Evolutionary conservation across 2,888 invertebrate genomes (phyloP).

Genomic region (Taenaris catops): DNA sequence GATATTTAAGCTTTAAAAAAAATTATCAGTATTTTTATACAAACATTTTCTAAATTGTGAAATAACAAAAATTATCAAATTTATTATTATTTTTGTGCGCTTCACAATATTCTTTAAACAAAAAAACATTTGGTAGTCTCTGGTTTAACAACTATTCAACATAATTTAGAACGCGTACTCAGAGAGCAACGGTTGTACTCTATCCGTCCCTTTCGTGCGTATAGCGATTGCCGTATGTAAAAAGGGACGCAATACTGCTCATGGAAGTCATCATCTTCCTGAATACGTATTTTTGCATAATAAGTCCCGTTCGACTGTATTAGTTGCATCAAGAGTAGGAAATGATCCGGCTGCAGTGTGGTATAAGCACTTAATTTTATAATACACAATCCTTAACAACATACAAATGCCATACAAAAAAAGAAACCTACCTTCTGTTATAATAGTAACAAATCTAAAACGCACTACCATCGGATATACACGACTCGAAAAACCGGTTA

Average conservation of each 20-base stretch:
- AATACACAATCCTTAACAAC: slow-evolving; percentile 29
- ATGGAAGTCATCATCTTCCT: slow-evolving; percentile 26
- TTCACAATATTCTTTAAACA: slow-evolving; percentile 50
- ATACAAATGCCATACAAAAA: slow-evolving; percentile 55
- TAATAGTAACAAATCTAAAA: slow-evolving; percentile 46
- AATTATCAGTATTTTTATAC: slow-evolving; percentile 6
- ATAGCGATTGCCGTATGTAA: slow-evolving; percentile 24
- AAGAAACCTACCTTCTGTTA: slow-evolving; percentile 43
- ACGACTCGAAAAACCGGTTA: slow-evolving; percentile 57
- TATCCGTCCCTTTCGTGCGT: slow-evolving; percentile 25
- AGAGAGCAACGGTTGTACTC: slow-evolving; percentile 21
- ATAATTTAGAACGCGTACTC: slow-evolving; percentile 34
- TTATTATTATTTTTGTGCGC: slow-evolving; percentile 64
- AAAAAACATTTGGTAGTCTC: slow-evolving; percentile 54
- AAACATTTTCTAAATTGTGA: slow-evolving; percentile 18
- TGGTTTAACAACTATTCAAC: slow-evolving; percentile 47
- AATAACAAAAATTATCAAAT: slow-evolving; percentile 44
- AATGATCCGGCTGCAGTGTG: slow-evolving; percentile 16
- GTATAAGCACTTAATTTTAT: slow-evolving; percentile 29
- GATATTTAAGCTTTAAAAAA: slow-evolving; percentile 17
- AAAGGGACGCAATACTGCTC: slow-evolving; percentile 31
- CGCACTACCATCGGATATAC: slow-evolving; percentile 54
- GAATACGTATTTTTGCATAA: slow-evolving; percentile 24
- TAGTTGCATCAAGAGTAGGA: slow-evolving; percentile 20
- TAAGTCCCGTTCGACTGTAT: slow-evolving; percentile 21